Conservation (phyloP, 2,113 vertebrate species). For the Brachirus orientalis region DNA sequence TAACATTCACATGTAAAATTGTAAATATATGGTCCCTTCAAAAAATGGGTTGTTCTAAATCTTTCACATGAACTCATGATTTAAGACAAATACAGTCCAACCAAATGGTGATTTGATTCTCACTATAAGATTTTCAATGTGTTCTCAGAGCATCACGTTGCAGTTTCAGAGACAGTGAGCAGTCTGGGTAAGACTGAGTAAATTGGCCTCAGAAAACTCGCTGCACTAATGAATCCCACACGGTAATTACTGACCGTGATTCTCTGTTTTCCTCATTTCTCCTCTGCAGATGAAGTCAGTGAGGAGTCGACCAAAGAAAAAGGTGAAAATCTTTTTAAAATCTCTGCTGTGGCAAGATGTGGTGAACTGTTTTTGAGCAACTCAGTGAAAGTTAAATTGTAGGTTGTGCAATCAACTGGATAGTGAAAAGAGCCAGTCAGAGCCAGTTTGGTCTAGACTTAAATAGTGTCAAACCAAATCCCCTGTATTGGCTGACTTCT, state of each 20-base stretch:
- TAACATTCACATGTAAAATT: too few species aligned
- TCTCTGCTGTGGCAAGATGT: conserved; percentile 55
- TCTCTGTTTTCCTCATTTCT: too few species aligned
- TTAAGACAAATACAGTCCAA: too few species aligned
- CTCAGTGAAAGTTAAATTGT: conserved; percentile 53
- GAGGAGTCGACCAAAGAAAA: conserved; percentile 43
- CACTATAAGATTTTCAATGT: too few species aligned
- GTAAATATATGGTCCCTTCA: too few species aligned
- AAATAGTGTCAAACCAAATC: conserved; percentile 24
- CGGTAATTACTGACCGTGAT: background rate
- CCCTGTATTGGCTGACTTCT: conserved; percentile 26
- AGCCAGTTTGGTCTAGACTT: conserved; percentile 50
- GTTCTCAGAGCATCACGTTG: too few species aligned
- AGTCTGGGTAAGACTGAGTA: conserved; percentile 51
- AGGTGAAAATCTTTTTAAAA: conserved; percentile 55
- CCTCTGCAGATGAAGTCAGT: conserved; percentile 48
- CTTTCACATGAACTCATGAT: too few species aligned
- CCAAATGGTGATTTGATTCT: too few species aligned
- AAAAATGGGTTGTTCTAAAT: too few species aligned
- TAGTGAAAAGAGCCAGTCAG: conserved; percentile 38
- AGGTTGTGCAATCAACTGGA: conserved; percentile 55
- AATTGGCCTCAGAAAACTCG: background rate
- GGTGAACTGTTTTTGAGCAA: conserved; percentile 44
- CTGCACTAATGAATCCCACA: background rate
- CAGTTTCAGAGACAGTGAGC: too few species aligned